These are phyloP conservation scores for Drosophila fuyamai DNA, from an alignment of 1,140 invertebrate genomes.

Conservation along the genomic window DNA sequence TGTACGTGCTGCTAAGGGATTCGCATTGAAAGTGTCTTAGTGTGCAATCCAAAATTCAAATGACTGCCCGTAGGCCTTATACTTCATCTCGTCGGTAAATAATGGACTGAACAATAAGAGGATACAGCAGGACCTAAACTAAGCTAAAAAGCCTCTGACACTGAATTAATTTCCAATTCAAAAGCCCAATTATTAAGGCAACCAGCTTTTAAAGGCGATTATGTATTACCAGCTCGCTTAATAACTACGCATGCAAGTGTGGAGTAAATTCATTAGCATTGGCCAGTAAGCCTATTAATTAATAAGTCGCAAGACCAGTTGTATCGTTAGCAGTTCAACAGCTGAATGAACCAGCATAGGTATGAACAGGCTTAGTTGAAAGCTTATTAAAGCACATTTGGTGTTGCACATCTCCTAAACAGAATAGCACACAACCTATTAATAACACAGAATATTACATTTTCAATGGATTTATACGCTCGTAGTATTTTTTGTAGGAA, in stretches of 20 bases:
- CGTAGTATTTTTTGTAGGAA: no score
- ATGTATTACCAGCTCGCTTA: not conserved
- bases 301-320: not conserved
- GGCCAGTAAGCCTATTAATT: conserved; percentile 26
- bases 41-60: not conserved
- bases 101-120: not conserved
- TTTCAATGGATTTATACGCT: no score
- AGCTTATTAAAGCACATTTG: not conserved
- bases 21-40: no score
- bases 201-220: not conserved
- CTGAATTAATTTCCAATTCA: conserved; percentile 8
- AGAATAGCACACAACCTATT: not conserved
- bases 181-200: conserved; percentile 4
- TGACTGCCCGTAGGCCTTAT: not conserved
- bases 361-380: conserved; percentile 3
- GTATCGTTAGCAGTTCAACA: not conserved
- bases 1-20: not conserved
- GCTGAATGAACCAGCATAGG: not conserved
- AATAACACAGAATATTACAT: no score
- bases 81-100: not conserved
- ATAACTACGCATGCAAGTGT: conserved; percentile 1
- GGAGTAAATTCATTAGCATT: conserved; percentile 7
- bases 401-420: not conserved
- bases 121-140: not conserved
- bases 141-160: not conserved